Percentiles rank a stretch among this genome's conserved stretches.
These are phyloP conservation scores for Meles meles DNA, from an alignment of 2,113 vertebrate species.

Conservation along the genomic window DNA sequence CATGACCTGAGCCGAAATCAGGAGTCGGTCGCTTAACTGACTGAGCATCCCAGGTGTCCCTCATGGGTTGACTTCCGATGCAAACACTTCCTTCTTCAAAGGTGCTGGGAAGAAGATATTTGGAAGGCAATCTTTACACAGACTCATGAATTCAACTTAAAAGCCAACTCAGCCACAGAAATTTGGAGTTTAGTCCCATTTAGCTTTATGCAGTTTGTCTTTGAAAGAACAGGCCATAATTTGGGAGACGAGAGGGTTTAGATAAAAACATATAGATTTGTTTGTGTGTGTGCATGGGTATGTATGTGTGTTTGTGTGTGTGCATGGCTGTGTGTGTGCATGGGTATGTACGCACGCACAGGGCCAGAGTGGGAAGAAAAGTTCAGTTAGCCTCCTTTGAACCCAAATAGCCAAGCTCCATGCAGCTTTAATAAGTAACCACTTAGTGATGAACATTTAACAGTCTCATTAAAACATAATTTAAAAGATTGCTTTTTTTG, in stretches of 20 bases:
- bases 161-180: slow-evolving; percentile 1
- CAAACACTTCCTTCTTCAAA: neutral
- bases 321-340: neutral
- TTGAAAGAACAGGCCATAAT: slow-evolving; percentile 8
- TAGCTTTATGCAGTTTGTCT: slow-evolving; percentile 6
- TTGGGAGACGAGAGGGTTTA: neutral
- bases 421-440: slow-evolving; percentile 60
- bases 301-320: neutral
- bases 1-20: neutral
- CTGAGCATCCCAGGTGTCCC: too few relatives aligned
- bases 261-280: neutral
- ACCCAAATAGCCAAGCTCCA: slow-evolving; percentile 51
- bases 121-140: slow-evolving; percentile 35
- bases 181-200: slow-evolving; percentile 22
- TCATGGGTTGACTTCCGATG: neutral
- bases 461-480: slow-evolving; percentile 71
- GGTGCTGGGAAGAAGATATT: neutral
- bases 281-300: neutral
- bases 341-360: too few relatives aligned
- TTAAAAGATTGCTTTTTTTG: slow-evolving; percentile 60
- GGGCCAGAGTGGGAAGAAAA: neutral
- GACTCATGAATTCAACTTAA: slow-evolving; percentile 27
- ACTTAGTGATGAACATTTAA: slow-evolving; percentile 65
- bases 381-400: slow-evolving; percentile 59
- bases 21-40: neutral